phyloP scores from a whole-genome alignment of 2,797 vertebrate species.

The Chelon auratus region DNA sequence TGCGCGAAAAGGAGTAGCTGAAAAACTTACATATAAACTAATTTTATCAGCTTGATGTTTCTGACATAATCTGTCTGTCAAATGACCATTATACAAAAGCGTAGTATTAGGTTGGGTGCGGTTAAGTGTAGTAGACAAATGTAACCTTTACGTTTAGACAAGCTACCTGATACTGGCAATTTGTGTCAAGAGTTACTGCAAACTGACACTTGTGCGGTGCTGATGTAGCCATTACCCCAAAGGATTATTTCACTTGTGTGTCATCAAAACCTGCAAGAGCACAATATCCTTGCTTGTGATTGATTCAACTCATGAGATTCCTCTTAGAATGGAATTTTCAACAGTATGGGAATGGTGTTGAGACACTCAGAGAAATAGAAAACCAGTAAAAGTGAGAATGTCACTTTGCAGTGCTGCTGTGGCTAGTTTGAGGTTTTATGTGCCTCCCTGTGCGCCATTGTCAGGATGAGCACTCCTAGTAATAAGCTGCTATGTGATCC shows the following conservation, averaged over 20 bases:
- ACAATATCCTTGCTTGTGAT: constrained; percentile 21
- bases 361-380: constrained; percentile 16
- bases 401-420: constrained; percentile 55
- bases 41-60: constrained; percentile 23
- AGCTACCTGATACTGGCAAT: background rate
- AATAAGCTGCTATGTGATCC: constrained; percentile 78
- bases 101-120: background rate
- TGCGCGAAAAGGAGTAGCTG: background rate
- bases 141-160: constrained; percentile 11
- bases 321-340: constrained; percentile 15
- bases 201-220: constrained; percentile 18
- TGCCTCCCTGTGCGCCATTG: constrained; percentile 61
- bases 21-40: constrained; percentile 8
- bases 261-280: constrained; percentile 24
- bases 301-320: constrained; percentile 24
- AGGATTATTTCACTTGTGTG: constrained; percentile 21
- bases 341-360: background rate
- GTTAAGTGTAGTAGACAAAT: background rate
- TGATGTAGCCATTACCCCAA: constrained; percentile 22
- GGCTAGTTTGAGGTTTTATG: constrained; percentile 68
- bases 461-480: constrained; percentile 70
- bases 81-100: constrained; percentile 5
- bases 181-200: constrained; percentile 21
- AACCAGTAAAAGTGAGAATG: constrained; percentile 30
- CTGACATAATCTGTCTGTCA: constrained; percentile 1